Evolutionary conservation across 2,797 vertebrate genomes (phyloP), one percentile per base, ranked within the genome.

Genomic region (Craterocephalus amniculus): DNA sequence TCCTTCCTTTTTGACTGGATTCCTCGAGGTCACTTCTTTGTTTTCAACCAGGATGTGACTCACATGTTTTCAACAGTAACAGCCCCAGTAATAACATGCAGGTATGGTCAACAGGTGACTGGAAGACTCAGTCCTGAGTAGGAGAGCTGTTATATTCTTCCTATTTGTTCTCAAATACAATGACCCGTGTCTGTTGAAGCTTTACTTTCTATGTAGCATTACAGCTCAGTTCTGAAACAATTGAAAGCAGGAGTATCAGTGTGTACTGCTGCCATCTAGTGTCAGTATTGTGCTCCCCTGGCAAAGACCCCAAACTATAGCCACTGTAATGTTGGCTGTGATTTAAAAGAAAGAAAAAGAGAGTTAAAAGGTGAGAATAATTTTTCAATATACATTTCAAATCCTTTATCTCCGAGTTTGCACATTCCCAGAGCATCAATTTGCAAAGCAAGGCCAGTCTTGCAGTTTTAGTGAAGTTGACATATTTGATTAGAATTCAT

Each of bases 221-320:
- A 0, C 24, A 62, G 75, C 49, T 83, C 74, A 67, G 59, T 83
- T 81, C 83, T 74, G 78, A 59, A 68, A 67, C 68, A 48, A 58
- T 35, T 51, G 24, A 54, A 52, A 52, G 72, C 7, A 51, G 48
- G n/a, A 51, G 6, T 55, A 62, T 6, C 6, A 51, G 75, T 82
- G 80, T 87, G 78, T 76, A 63, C 84, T 94, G 92, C 93, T 93
- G 92, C 93, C 93, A 93, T 93, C 94, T 94, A 90, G 91, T 93
- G 94, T 51, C 76, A 13, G 43, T 52, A 4, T 8, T 24, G n/a
- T 6, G 64, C 55, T 22, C 48, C 22, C 74, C 69, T 84, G 71
- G 71, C 74, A 76, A 5, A 52, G 32, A 3, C 61, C 66, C 61
- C 55, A 1, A 57, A 35, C 0, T 16, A 27, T 4, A 51, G 48